Evolutionary conservation across 2,888 invertebrate species (phyloP), one percentile per base, ranked within the genome.

Genomic region (Xanthostigma xanthostigma): DNA sequence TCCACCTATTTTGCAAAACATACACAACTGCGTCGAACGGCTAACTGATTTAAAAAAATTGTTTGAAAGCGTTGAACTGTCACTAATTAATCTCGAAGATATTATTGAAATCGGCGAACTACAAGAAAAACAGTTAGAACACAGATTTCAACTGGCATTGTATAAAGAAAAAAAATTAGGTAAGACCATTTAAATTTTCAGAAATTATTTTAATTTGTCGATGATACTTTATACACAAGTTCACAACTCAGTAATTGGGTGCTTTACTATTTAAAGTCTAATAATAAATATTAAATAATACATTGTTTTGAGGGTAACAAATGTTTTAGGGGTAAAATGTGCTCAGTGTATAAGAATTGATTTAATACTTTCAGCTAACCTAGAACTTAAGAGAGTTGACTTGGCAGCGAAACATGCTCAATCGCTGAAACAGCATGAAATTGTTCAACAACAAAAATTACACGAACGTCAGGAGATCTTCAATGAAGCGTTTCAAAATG

Each of bases 141-240:
- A 85, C 59, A 71, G 78, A 55, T 80, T 81, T 59, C 82, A 84
- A 54, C 68, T 86, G 47, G 75, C 78, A 13, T 64, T 82, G 54
- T 83, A 83, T 56, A 78, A 82, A 61, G 79, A 82, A 56, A 79
- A 78, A 57, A 83, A 83, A 67, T 69, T 81, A 62, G 76, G 84
- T 84, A 64, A 60, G 60, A 52, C 46, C 8, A 13, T 27, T 17
- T 27, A 34, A 27, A 13, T 45, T 41, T 11, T 17, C 40, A n/a
- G 42, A 35, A 43, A 33, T 14, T 12, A 14, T 41, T 3, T 13
- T 8, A 27, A n/a, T 6, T 33, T 43, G 33, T n/a, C 17, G 10
- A 6, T 13, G 1, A 41, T 36, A 9, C n/a, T 13, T 27, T 6
- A 27, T 27, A n/a, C n/a, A n/a, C n/a, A n/a, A n/a, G n/a, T n/a